Percentiles rank a stretch among this genome's conserved stretches.
phyloP scores from a whole-genome alignment of 2,113 vertebrate species.

The Papio anubis region DNA sequence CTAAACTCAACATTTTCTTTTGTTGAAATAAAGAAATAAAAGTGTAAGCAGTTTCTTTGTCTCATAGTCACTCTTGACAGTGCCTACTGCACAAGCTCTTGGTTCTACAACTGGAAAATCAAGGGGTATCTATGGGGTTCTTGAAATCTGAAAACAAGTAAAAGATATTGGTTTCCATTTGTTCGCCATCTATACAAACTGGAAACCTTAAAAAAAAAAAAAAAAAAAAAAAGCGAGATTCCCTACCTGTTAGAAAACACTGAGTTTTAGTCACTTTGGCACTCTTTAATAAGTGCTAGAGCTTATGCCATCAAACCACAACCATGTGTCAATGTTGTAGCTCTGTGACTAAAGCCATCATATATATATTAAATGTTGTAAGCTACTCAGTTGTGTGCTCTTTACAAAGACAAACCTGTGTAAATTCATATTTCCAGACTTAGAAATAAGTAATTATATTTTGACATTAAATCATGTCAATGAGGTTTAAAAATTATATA shows the following conservation, averaged over 20 bases:
- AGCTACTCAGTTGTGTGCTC: not conserved
- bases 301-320: not conserved
- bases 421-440: not conserved
- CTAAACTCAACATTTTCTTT: not conserved
- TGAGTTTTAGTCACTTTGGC: not conserved
- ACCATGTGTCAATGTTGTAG: not conserved
- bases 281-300: not conserved
- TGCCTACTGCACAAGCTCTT: not conserved
- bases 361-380: not conserved
- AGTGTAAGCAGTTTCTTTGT: not conserved
- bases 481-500: not conserved
- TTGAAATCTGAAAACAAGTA: slow-evolving; percentile 19
- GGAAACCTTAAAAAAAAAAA: not conserved
- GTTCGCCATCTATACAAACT: not conserved
- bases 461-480: not conserved
- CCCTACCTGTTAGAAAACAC: not conserved
- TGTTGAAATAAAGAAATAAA: not conserved
- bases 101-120: not conserved
- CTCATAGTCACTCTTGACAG: not conserved
- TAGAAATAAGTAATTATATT: not conserved
- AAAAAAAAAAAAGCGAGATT: not conserved
- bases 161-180: not conserved
- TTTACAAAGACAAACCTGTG: not conserved
- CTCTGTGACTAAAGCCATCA: not conserved
- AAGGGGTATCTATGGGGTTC: not conserved